Base-by-base conservation (phyloP, 2,797 vertebrate species). In the Furcifer pardalis region DNA sequence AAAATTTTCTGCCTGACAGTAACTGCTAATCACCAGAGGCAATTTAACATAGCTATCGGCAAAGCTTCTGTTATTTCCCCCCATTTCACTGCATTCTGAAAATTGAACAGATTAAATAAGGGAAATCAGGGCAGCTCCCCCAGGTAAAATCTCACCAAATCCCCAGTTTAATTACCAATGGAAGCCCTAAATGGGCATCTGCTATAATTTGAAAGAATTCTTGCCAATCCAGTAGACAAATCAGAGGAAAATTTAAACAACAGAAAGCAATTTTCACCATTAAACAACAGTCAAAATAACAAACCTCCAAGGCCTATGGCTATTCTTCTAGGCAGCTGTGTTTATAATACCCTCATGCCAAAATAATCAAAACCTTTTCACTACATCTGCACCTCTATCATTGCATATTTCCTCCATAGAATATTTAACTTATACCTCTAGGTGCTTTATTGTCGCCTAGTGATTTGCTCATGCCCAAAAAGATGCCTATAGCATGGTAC, bases 361-460 rank as follows among this genome's bases (percentile, higher is more conserved):
- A 86, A 63, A 81, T 65, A 86, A 82, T 75, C 84, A 86, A 86
- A 71, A 46, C 42, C 79, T 86, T 82, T 63, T 65, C 79, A 86
- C 66, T 62, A 69, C 37, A 77, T 77, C 72, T 81, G 42, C 52
- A 86, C 79, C 56, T 77, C 73, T 60, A 71, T 23, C 49, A 69
- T 63, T 62, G 63, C 49, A 71, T 19, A 62, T 86, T 77, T 82
- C n/a, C 74, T 63, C 84, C 73, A 77, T 12, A 46, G 79, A 86
- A 86, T 82, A 77, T 59, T 86, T 71, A 40, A 52, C 65, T 81
- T 69, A 62, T 46, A 77, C 63, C 79, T 77, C 73, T 62, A 46
- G 49, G 73, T 59, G 59, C n/a, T 71, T 77, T 81, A 85, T 68
- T 69, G 78, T 68, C 77, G 72, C 78, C 78, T 74, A 85, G 65